Base-by-base conservation (phyloP, 2,888 invertebrate genomes). In the Napeogenes inachia region DNA sequence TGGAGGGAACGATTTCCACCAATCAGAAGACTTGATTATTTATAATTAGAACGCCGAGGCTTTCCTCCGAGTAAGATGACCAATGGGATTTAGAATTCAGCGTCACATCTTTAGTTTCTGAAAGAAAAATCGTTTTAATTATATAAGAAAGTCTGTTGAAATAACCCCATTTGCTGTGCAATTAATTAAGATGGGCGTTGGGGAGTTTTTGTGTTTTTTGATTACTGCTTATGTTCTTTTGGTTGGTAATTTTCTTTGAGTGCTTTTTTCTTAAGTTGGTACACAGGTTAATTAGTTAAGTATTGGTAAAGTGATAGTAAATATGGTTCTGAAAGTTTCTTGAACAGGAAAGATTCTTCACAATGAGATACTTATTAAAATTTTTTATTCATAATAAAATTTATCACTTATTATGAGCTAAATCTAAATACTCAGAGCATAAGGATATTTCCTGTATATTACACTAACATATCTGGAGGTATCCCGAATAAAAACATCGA, bases 11-110 rank as follows among this genome's bases (percentile, higher is more conserved):
- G 71, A 69, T 61, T 73, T 74, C 81, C 74, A 71, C 91, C 91
- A 91, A 91, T 91, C 77, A 77, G 80, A 72, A 77, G 64, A 76
- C 87, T 91, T 91, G 91, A 91, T 91, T 91, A 83, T 91, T 89
- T 85, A 88, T 91, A 91, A 91, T 91, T 91, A 91, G 90, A 91
- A 89, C 88, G 82, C 76, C 71, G 77, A 73, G 80, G 79, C 81
- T 84, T 85, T 85, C 88, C 87, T 87, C 77, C 82, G 73, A 70
- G 70, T 68, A 79, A 84, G 85, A 89, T 89, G 89, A 88, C 90
- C 90, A 90, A 90, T 90, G 74, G 80, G 85, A 82, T 84, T 85
- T 81, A 76, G 79, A 83, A 84, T 84, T 85, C 82, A 83, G 77
- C 80, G 75, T 77, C 76, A 78, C 80, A 76, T 79, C 81, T 82